These are phyloP conservation scores for Brachionus plicatilis DNA, from an alignment of 1,140 invertebrate species.

Conservation along the genomic window DNA sequence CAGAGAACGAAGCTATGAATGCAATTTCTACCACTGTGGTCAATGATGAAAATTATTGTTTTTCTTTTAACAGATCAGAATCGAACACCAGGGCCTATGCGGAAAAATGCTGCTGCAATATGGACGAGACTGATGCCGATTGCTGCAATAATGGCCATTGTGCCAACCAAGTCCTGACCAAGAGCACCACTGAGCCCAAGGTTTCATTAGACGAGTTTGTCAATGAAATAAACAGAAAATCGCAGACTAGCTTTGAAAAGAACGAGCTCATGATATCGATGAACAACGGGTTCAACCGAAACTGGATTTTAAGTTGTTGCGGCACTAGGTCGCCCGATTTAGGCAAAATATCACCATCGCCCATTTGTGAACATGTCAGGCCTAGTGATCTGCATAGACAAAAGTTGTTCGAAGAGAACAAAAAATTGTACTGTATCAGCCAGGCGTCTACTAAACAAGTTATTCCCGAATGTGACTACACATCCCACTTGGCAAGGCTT, in stretches of 20 bases:
- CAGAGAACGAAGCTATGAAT: constrained; percentile 30
- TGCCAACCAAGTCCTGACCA: neutral
- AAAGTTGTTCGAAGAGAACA: neutral
- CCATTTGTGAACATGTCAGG: constrained; percentile 29
- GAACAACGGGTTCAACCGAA: constrained; percentile 8
- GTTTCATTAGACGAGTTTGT: neutral
- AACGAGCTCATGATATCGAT: constrained; percentile 2
- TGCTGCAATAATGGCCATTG: constrained; percentile 15
- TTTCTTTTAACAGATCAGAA: constrained; percentile 29
- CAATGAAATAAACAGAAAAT: constrained; percentile 4
- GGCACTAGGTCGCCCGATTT: neutral
- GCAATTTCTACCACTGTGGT: constrained; percentile 1
- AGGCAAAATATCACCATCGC: constrained; percentile 17
- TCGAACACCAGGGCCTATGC: neutral
- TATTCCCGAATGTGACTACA: constrained; percentile 12
- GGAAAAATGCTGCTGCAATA: neutral
- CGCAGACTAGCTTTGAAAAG: constrained; percentile 1
- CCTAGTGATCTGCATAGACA: neutral
- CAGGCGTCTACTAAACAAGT: constrained; percentile 14
- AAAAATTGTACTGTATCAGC: neutral
- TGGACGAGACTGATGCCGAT: constrained; percentile 29
- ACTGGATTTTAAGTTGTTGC: constrained; percentile 31
- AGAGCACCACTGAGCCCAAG: neutral
- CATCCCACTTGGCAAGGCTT: constrained; percentile 4
- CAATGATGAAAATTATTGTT: constrained; percentile 16